Evolutionary conservation across 2,113 vertebrate species (phyloP), one percentile per base, ranked within the genome.

Genomic region (Onychorhynchus coronatus): DNA sequence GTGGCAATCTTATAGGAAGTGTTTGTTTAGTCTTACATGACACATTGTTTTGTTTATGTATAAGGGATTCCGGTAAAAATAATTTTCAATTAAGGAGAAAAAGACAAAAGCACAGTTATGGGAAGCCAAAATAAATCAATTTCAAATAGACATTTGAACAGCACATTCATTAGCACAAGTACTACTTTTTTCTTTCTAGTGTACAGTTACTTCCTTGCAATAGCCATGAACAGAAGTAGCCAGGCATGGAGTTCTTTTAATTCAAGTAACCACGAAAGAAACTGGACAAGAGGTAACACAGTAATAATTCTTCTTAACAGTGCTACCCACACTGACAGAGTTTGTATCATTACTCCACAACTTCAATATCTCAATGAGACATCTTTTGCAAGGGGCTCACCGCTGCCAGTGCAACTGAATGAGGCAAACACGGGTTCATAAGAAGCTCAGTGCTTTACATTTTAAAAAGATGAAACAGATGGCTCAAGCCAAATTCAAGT

Each of bases 1-100:
- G 95, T 85, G 86, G 80, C 96, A 97, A 95, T 96, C 96, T 96
- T 97, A 86, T 91, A 97, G 98, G 97, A 98, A 97, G 96, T 80
- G 68, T 88, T 92, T 93, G 96, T 96, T 94, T 97, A 92, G 96
- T 93, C 96, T 96, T 91, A 94, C 77, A 84, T 87, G 95, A 96
- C 90, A 88, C 92, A 83, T 94, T 87, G 94, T 95, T 96, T 97
- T 97, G 91, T 97, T 97, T 97, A 95, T 92, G 88, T 46, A 92
- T 71, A 72, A 93, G 88, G 79, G 62, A 93, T 85, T 94, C 88
- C 30, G 58, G 76, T 66, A 96, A 97, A 97, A 97, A 96, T 68
- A 85, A 81, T 87, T 93, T 91, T 91, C 44, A 89, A 79, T 71
- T 88, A 88, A 93, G 85, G 74, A 59, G 47, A 72, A 93, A 58